Conservation (phyloP, 2,113 vertebrate genomes). For the Mirza zaza region DNA sequence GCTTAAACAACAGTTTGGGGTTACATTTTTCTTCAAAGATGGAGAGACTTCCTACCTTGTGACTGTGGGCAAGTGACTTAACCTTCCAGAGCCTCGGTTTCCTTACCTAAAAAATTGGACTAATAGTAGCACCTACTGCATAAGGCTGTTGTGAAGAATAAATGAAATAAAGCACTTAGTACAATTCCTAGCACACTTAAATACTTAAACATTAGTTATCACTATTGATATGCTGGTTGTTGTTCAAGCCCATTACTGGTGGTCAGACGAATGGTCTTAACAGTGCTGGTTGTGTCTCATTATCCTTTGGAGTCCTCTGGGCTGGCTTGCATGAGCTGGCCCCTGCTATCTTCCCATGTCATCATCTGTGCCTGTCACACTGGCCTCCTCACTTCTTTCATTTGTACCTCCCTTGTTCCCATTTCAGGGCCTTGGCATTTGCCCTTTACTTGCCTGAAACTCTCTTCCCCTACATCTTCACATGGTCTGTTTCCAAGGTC, state of each 20-base stretch:
- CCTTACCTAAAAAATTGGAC: not conserved
- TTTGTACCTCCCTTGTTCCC: not conserved
- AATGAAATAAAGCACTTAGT: not conserved
- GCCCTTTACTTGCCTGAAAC: not conserved
- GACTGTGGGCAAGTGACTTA: not conserved
- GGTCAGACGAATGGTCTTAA: not conserved
- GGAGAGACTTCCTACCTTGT: not conserved
- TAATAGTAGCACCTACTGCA: not conserved
- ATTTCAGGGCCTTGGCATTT: not conserved
- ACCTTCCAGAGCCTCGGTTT: slow-evolving; percentile 7
- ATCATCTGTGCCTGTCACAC: not conserved
- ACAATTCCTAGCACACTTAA: not conserved
- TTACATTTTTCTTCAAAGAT: not conserved
- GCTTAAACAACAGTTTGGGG: not conserved
- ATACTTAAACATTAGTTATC: not conserved
- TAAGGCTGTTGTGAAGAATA: not conserved
- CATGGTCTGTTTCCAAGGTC: not conserved
- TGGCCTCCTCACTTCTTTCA: not conserved
- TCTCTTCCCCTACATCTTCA: not conserved
- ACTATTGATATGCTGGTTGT: not conserved
- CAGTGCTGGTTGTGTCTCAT: not conserved
- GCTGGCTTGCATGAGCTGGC: not conserved
- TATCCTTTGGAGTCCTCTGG: not conserved
- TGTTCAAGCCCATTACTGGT: not conserved
- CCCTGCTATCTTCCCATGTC: not conserved